Base-by-base conservation (phyloP, 1,140 invertebrate genomes). In the Calosoma granatense region DNA sequence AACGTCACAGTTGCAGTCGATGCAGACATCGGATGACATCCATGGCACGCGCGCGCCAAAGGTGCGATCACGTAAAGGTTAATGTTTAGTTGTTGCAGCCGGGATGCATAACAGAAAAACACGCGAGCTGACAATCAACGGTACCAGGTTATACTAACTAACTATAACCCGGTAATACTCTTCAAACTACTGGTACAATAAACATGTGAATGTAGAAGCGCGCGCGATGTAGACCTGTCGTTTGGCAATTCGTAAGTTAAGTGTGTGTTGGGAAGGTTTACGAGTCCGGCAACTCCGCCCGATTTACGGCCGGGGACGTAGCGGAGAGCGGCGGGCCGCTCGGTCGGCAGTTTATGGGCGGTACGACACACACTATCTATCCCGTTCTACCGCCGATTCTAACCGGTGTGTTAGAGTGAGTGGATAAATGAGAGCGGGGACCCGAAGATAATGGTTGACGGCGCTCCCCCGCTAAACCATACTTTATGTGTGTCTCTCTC, bases 401-500 rank as follows among this genome's bases (percentile, higher is more conserved):
- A n/a, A n/a, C n/a, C n/a, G n/a, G n/a, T n/a, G n/a, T n/a, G n/a
- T n/a, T n/a, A n/a, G n/a, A n/a, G n/a, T n/a, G n/a, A n/a, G n/a
- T n/a, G n/a, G n/a, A n/a, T n/a, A n/a, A n/a, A n/a, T n/a, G 26
- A 6, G 6, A 47, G 41, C 41, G 63, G 65, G 66, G 67, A 65
- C 60, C 65, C 66, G 64, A 47, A 70, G 68, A 71, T 71, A 71
- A 71, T 71, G 69, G 69, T 70, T 71, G 70, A 47, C 41, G 41
- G 68, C 67, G 67, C 67, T 67, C 67, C 68, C 41, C 70, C 66
- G 68, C 70, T 71, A 71, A 70, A 56, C 64, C 69, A 70, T 71
- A 67, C 70, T 71, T 71, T 71, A 71, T 70, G 70, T 62, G 63
- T 66, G 65, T 71, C 70, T 70, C 68, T 70, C 68, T 70, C 70